A percentile compares a stretch with the other conserved stretches of the same genome.
phyloP scores from a whole-genome alignment of 2,888 invertebrate genomes.

The Allygus modestus region DNA sequence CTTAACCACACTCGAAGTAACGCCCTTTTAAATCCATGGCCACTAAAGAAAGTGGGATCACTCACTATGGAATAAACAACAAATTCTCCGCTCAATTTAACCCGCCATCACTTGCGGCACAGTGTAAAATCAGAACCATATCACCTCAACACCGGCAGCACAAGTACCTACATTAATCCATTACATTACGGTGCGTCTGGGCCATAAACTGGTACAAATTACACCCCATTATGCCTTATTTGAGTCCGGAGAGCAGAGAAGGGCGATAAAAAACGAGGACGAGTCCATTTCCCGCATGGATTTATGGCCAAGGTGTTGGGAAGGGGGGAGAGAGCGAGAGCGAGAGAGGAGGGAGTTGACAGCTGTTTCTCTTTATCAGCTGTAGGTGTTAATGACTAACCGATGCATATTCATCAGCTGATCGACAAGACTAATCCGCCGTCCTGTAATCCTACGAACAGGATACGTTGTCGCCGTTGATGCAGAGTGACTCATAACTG shows the following conservation, averaged over 20 bases:
- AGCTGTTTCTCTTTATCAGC: slow-evolving; percentile 31
- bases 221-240: slow-evolving; percentile 37
- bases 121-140: neutral
- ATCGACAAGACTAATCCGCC: slow-evolving; percentile 26
- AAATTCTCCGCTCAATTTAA: neutral
- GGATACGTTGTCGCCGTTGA: neutral
- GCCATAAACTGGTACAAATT: slow-evolving; percentile 26
- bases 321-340: neutral
- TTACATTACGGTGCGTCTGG: neutral
- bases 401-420: slow-evolving; percentile 39
- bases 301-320: neutral
- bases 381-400: slow-evolving; percentile 37
- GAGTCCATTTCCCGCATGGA: slow-evolving; percentile 32
- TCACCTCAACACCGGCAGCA: slow-evolving; percentile 25
- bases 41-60: too few species aligned
- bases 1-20: too few species aligned
- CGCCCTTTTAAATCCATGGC: too few species aligned
- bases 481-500: neutral
- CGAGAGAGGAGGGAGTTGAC: neutral
- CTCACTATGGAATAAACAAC: too few species aligned
- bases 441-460: neutral
- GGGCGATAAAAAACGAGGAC: slow-evolving; percentile 33
- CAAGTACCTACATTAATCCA: slow-evolving; percentile 20
- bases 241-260: neutral
- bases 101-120: neutral